A percentile compares a stretch with the other conserved stretches of the same genome.
Evolutionary conservation across 2,113 vertebrate species (phyloP).

Genomic region (Emydocephalus ijimae): DNA sequence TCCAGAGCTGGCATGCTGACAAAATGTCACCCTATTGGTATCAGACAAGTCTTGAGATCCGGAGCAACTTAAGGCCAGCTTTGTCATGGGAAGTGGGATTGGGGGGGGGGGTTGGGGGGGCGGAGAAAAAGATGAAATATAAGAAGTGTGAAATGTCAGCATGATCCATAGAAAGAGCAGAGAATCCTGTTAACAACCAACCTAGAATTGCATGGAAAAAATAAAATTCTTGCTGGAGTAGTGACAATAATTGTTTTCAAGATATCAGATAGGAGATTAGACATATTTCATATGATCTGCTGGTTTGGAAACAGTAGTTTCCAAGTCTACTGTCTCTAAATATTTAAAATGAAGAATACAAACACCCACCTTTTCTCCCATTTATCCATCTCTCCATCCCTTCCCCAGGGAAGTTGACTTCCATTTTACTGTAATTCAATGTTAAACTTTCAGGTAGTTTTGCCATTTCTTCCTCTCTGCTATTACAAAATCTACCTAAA

Average conservation of each 20-base stretch:
- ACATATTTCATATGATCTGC: constrained; percentile 44
- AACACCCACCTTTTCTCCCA: constrained; percentile 23
- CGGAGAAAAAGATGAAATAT: constrained; percentile 35
- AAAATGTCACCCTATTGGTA: constrained; percentile 23
- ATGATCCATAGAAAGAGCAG: constrained; percentile 60
- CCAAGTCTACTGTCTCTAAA: constrained; percentile 39
- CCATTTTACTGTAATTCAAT: constrained; percentile 49
- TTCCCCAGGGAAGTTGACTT: constrained; percentile 46
- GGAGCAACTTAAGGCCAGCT: constrained; percentile 35
- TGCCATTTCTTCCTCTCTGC: constrained; percentile 35
- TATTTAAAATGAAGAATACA: constrained; percentile 54
- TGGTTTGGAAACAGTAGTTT: constrained; percentile 61
- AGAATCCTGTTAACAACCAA: constrained; percentile 59
- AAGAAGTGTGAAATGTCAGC: constrained; percentile 40
- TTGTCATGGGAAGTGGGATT: neutral
- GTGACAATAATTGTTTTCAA: constrained; percentile 69
- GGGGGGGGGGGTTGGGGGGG: neutral
- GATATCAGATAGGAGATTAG: constrained; percentile 65
- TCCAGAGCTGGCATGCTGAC: neutral
- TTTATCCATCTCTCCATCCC: constrained; percentile 12
- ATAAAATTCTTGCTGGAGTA: constrained; percentile 56
- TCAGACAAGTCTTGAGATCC: constrained; percentile 41
- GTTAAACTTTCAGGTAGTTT: constrained; percentile 41
- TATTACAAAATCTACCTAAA: constrained; percentile 3
- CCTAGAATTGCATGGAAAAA: constrained; percentile 57